These are phyloP conservation scores for Frankliniella fusca DNA, from an alignment of 2,888 invertebrate species.

Conservation along the genomic window DNA sequence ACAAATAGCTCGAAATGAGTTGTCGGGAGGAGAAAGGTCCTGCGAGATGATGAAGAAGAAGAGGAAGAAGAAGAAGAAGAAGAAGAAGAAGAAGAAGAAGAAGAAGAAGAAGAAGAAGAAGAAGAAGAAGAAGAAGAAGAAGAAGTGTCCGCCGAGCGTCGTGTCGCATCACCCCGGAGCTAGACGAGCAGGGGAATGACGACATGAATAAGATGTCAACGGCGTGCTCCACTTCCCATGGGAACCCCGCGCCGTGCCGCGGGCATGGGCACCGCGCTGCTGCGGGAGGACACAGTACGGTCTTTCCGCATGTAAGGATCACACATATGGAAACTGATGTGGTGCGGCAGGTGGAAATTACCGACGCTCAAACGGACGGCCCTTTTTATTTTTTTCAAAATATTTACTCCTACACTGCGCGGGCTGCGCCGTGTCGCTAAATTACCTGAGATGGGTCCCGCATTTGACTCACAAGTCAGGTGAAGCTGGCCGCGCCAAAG, in stretches of 20 bases:
- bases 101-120: not conserved
- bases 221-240: not conserved
- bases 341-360: no score
- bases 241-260: no score
- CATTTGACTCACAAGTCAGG: no score
- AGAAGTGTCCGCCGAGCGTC: not conserved
- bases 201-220: not conserved
- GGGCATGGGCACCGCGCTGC: not conserved
- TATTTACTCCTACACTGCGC: no score
- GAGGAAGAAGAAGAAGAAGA: not conserved
- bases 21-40: slow-evolving; percentile 5
- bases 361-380: no score
- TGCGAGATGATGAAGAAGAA: not conserved
- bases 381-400: no score
- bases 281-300: not conserved
- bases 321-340: no score
- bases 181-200: not conserved
- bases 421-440: no score
- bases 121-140: not conserved
- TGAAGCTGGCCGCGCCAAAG: not conserved
- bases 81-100: not conserved
- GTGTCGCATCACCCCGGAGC: not conserved
- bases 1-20: slow-evolving; percentile 8
- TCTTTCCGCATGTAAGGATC: no score
- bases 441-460: no score